These are phyloP conservation scores for Nephrotoma guestfalica DNA, from an alignment of 2,888 invertebrate species.

Conservation along the genomic window DNA sequence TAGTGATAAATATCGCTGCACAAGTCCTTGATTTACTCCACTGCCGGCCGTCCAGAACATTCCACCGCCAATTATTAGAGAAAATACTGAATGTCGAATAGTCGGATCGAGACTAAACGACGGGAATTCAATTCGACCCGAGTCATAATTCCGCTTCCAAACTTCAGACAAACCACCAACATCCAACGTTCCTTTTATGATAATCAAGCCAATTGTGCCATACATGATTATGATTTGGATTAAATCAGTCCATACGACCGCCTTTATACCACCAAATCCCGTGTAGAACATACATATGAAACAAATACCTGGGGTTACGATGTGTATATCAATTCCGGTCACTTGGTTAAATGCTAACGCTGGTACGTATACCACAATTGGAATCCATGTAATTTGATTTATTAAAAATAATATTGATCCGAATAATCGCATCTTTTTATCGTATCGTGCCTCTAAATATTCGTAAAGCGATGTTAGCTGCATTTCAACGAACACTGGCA, in stretches of 20 bases:
- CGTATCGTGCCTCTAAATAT: not conserved
- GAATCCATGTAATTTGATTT: not conserved
- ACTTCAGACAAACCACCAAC: slow-evolving; percentile 26
- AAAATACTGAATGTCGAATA: not conserved
- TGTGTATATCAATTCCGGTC: not conserved
- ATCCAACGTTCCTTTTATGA: not conserved
- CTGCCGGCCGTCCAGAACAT: slow-evolving; percentile 57
- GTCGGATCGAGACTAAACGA: not conserved
- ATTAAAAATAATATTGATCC: not conserved
- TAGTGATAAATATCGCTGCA: slow-evolving; percentile 67
- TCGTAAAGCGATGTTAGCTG: slow-evolving; percentile 60
- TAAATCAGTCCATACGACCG: not conserved
- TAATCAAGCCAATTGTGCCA: not conserved
- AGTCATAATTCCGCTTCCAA: not conserved
- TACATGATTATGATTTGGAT: slow-evolving; percentile 50
- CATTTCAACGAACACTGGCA: slow-evolving; percentile 52
- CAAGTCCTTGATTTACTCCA: slow-evolving; percentile 69
- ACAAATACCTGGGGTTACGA: not conserved
- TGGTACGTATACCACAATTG: not conserved
- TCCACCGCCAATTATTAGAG: not conserved
- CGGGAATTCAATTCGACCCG: not conserved
- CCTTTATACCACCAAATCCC: not conserved
- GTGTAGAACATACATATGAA: not conserved
- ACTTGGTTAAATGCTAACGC: not conserved
- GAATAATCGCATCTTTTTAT: not conserved